Base-by-base conservation (phyloP, 2,113 vertebrate genomes). In the Nannospalax galili region DNA sequence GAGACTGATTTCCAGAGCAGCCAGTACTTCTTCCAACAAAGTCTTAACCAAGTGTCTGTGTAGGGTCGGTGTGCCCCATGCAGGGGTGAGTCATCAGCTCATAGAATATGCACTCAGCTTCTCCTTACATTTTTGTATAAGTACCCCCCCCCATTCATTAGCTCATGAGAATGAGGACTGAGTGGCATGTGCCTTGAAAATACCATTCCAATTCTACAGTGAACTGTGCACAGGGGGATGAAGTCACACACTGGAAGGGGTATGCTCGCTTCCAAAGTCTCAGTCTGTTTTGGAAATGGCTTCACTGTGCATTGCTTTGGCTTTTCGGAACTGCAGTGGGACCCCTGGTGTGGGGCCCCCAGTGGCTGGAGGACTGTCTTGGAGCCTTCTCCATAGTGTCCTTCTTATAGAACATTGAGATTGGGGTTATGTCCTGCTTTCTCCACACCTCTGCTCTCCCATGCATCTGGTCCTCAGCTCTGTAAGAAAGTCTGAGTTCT, bases 11-110 rank as follows among this genome's bases (percentile, higher is more conserved):
- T 48, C 48, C 16, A 32, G 5, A 24, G 9, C 1, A 22, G 32
- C 14, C 17, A 12, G n/a, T 14, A 14, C 45, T 42, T 17, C 5
- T 4, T 32, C 12, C 35, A 5, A n/a, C 11, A 14, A 48, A n/a
- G n/a, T 17, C 28, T 30, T 12, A 3, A 6, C 28, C 70, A 6
- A 17, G 22, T 3, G 3, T 24, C 10, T 20, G 0, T 0, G 4
- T 24, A 3, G 16, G 17, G 1, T 40, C 0, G 6, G 22, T 0
- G 40, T 32, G 20, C 2, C 3, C 52, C 3, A 0, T 37, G 3
- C 45, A 35, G 74, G 26, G 28, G 64, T 7, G 77, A 30, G 4
- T n/a, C 35, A 4, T 48, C 1, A 22, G 60, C 48, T 30, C 35
- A 2, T 1, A 24, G 32, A 32, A 19, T 3, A 52, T 6, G 5